Percentiles rank a stretch among this genome's conserved stretches.
phyloP scores from a whole-genome alignment of 2,113 vertebrate species.

The Danio rerio region DNA sequence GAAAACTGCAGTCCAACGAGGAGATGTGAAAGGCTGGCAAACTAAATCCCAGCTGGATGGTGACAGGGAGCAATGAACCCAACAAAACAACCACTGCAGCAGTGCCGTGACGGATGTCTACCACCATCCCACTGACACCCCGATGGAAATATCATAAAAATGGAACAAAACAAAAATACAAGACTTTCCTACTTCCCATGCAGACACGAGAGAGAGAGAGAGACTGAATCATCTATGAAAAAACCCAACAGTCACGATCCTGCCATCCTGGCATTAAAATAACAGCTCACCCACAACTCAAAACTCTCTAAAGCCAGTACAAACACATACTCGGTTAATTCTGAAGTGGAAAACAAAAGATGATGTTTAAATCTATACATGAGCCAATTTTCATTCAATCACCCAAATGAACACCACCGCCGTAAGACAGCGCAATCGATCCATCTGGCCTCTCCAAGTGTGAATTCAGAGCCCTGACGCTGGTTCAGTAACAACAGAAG shows the following conservation, averaged over 20 bases:
- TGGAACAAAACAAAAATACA: background rate
- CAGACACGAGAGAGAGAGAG: too few species aligned
- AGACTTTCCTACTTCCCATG: background rate
- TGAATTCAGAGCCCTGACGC: background rate
- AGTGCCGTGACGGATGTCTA: background rate
- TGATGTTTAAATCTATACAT: background rate
- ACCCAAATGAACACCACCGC: background rate
- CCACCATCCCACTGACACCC: conserved; percentile 19
- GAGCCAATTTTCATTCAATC: background rate
- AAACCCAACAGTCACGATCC: too few species aligned
- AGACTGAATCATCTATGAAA: conserved; percentile 2
- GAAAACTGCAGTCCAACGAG: conserved; percentile 2
- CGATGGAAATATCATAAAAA: conserved; percentile 16
- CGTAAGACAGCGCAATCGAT: background rate
- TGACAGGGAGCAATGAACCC: conserved; percentile 17
- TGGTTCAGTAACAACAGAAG: background rate
- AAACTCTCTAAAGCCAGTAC: background rate
- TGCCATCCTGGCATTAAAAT: background rate
- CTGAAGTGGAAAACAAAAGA: background rate
- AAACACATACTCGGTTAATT: background rate
- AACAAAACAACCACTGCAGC: conserved; percentile 22
- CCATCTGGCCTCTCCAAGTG: background rate
- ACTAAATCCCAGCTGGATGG: conserved; percentile 33
- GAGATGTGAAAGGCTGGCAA: conserved; percentile 16
- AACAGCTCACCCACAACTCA: background rate